Conservation (phyloP, 2,113 vertebrate species). For the Mormyrus iriodes region DNA sequence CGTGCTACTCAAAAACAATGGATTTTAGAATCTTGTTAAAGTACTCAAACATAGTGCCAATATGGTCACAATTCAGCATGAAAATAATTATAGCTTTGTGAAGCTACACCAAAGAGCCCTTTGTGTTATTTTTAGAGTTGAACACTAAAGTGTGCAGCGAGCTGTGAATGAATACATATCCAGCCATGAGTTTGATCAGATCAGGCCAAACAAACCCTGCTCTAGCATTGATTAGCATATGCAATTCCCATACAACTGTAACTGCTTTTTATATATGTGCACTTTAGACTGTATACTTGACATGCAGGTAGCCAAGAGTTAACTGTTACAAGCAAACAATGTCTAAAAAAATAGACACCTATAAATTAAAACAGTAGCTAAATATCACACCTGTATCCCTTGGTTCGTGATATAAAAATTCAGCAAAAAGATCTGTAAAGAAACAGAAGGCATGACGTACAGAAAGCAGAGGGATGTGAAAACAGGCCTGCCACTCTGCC, state of each 20-base stretch:
- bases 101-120: not conserved
- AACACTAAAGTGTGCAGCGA: not conserved
- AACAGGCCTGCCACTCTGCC: not conserved
- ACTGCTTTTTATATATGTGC: not conserved
- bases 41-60: not conserved
- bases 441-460: too few relatives aligned
- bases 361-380: not conserved
- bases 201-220: not conserved
- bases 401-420: not conserved
- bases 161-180: not conserved
- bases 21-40: not conserved
- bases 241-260: not conserved
- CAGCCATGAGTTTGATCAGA: not conserved
- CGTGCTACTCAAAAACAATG: not conserved
- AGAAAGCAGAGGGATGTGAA: not conserved
- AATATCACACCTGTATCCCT: not conserved
- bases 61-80: not conserved
- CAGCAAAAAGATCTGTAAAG: too few relatives aligned
- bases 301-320: not conserved
- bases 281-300: not conserved
- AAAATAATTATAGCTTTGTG: slow-evolving; percentile 3
- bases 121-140: not conserved
- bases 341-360: not conserved
- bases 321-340: not conserved
- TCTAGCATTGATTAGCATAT: not conserved